phyloP scores from a whole-genome alignment of 2,113 vertebrate genomes.

The Scomber scombrus region DNA sequence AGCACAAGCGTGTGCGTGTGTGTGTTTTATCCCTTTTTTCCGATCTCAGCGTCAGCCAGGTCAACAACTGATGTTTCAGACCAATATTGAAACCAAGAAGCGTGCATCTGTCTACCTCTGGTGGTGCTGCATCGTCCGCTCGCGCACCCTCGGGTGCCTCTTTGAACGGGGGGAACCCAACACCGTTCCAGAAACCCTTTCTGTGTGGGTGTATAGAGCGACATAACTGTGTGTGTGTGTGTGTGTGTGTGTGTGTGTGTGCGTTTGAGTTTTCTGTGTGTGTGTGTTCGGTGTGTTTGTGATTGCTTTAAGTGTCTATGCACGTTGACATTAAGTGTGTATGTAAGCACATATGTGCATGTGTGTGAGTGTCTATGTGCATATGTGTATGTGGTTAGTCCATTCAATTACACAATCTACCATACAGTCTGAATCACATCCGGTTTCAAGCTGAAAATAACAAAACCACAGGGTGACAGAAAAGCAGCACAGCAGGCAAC shows the following conservation, averaged over 20 bases:
- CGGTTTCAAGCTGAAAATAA: conserved; percentile 82
- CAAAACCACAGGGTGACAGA: conserved; percentile 81
- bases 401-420: conserved; percentile 79
- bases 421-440: conserved; percentile 82
- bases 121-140: conserved; percentile 41
- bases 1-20: conserved; percentile 6
- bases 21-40: conserved; percentile 68
- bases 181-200: conserved; percentile 71
- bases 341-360: not conserved
- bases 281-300: conserved; percentile 23
- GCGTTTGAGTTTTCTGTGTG: not conserved
- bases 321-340: not conserved
- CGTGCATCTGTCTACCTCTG: conserved; percentile 34
- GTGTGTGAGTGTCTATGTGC: not conserved
- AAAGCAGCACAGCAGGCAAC: conserved; percentile 77
- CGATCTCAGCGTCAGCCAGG: conserved; percentile 57
- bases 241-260: conserved; percentile 15
- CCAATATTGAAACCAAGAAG: conserved; percentile 78
- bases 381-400: conserved; percentile 64
- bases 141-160: conserved; percentile 63
- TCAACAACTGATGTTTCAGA: conserved; percentile 70
- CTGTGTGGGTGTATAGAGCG: conserved; percentile 56
- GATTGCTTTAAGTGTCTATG: not conserved
- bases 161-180: conserved; percentile 70
- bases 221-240: conserved; percentile 12